Evolutionary conservation across 2,797 vertebrate genomes (phyloP).

Genomic region (Spheniscus humboldti): DNA sequence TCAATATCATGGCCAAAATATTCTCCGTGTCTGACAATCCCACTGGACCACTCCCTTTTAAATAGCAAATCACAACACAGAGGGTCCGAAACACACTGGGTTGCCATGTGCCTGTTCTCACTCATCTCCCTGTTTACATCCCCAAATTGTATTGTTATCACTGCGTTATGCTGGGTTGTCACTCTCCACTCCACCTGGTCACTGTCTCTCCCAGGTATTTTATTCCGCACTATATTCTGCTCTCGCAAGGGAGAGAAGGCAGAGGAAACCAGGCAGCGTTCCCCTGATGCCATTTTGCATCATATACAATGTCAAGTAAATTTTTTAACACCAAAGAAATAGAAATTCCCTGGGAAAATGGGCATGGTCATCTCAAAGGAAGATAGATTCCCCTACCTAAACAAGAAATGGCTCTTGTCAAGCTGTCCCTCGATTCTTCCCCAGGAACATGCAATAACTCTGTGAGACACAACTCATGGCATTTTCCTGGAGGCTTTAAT

Average conservation of each 20-base stretch:
- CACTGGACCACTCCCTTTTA: background rate
- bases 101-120: background rate
- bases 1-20: background rate
- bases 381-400: background rate
- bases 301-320: background rate
- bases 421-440: background rate
- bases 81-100: too few relatives aligned
- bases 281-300: background rate
- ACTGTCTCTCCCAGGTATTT: background rate
- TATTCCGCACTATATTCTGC: too few relatives aligned
- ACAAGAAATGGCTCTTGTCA: background rate
- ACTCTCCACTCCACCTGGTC: background rate
- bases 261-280: background rate
- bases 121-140: background rate
- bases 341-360: background rate
- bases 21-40: background rate
- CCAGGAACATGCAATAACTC: background rate
- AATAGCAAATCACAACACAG: background rate
- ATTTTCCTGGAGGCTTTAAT: background rate
- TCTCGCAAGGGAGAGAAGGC: background rate
- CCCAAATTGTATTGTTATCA: rapidly evolving
- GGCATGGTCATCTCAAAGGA: background rate
- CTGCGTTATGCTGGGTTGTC: too few relatives aligned
- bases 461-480: background rate
- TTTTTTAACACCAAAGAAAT: background rate